These are phyloP conservation scores for Apotomis turbidana DNA, from an alignment of 2,888 invertebrate species.

Conservation along the genomic window DNA sequence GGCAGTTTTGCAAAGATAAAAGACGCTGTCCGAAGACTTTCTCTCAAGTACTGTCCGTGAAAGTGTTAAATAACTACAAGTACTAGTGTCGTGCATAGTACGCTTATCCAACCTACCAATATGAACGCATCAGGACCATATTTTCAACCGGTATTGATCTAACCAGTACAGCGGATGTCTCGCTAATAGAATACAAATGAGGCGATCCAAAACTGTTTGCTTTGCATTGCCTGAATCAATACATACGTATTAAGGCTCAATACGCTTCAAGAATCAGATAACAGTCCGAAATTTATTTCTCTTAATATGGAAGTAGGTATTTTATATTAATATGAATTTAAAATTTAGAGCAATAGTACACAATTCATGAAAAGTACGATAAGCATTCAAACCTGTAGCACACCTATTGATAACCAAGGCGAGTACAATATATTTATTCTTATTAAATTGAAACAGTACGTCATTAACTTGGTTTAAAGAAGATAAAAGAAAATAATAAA, in stretches of 20 bases:
- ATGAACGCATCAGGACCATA: conserved; percentile 7
- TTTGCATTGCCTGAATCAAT: conserved; percentile 29
- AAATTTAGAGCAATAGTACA: too few species aligned
- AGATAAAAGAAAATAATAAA: too few species aligned
- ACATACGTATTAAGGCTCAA: conserved; percentile 12
- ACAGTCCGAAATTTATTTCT: background rate
- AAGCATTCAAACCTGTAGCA: too few species aligned
- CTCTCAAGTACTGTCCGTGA: too few species aligned
- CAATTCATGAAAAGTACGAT: too few species aligned
- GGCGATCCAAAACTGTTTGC: conserved; percentile 22
- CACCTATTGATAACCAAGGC: too few species aligned
- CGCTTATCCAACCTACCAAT: background rate
- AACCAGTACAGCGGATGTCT: conserved; percentile 32
- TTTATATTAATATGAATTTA: background rate
- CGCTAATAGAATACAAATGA: conserved; percentile 37
- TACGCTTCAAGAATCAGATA: conserved; percentile 6
- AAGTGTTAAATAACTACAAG: too few species aligned
- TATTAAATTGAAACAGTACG: too few species aligned
- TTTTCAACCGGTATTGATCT: conserved; percentile 37
- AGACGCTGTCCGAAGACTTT: too few species aligned
- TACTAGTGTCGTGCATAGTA: background rate
- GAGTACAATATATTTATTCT: too few species aligned
- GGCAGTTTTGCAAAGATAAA: too few species aligned
- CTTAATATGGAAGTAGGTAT: background rate
- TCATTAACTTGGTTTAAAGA: too few species aligned